These are phyloP conservation scores for Halcyon chelicuti DNA, from an alignment of 2,797 vertebrate genomes.

Conservation along the genomic window DNA sequence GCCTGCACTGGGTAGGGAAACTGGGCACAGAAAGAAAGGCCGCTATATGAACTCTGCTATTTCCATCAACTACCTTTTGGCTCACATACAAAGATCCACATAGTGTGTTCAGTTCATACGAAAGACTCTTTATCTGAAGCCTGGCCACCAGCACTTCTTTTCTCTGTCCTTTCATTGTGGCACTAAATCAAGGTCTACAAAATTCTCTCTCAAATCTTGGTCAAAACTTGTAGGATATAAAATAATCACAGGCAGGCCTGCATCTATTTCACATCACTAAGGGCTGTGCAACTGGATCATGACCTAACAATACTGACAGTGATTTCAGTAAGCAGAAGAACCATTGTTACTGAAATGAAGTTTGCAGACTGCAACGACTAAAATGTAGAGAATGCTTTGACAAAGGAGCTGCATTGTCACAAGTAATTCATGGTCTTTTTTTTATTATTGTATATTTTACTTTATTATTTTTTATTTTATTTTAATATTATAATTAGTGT, in stretches of 20 bases:
- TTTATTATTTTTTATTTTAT: too few species aligned
- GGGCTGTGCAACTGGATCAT: not conserved
- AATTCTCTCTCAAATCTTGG: not conserved
- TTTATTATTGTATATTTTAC: not conserved
- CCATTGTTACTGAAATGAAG: not conserved
- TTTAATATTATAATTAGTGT: not conserved
- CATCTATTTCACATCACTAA: not conserved
- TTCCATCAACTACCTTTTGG: not conserved
- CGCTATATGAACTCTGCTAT: not conserved
- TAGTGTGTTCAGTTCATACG: rapidly evolving
- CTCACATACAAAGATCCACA: not conserved
- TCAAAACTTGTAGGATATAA: not conserved
- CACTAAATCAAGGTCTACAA: not conserved
- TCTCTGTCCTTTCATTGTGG: not conserved
- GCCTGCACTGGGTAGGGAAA: not conserved
- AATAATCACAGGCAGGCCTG: not conserved
- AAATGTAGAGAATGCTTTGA: not conserved
- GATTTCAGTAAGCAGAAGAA: not conserved
- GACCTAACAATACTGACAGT: not conserved
- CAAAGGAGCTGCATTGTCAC: not conserved
- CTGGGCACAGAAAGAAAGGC: not conserved
- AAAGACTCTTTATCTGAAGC: not conserved
- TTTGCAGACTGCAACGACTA: not conserved
- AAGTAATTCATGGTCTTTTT: not conserved
- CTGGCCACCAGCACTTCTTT: not conserved